Evolutionary conservation across 2,888 invertebrate genomes (phyloP).

Genomic region (Lordiphosa andalusiaca): DNA sequence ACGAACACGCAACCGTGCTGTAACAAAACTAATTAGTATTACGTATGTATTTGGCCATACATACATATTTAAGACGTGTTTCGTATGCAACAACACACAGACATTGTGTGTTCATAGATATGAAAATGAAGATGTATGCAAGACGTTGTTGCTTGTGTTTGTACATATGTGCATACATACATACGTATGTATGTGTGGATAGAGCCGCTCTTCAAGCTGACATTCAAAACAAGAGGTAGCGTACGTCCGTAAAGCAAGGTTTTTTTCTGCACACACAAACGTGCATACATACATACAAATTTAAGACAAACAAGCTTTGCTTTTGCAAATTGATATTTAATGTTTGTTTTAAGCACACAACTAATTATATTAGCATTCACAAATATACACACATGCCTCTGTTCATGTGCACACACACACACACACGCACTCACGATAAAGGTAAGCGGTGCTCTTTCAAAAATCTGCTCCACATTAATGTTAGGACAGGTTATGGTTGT

Average conservation of each 20-base stretch:
- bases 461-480: conserved; percentile 25
- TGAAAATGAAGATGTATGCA: conserved; percentile 16
- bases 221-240: conserved; percentile 49
- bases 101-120: too few species aligned
- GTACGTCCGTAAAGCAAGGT: conserved; percentile 40
- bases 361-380: conserved; percentile 11
- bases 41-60: conserved; percentile 42
- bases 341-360: conserved; percentile 31
- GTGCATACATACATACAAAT: conserved; percentile 8
- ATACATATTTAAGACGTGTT: conserved; percentile 46
- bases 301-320: conserved; percentile 41
- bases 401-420: not conserved
- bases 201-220: conserved; percentile 45
- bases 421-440: conserved; percentile 3
- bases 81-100: conserved; percentile 34
- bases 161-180: not conserved
- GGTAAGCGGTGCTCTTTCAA: conserved; percentile 8
- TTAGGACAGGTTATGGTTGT: conserved; percentile 42
- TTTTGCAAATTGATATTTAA: conserved; percentile 26
- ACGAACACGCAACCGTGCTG: conserved; percentile 64
- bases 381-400: not conserved
- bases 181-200: conserved; percentile 8
- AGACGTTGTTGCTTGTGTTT: not conserved
- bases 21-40: conserved; percentile 71
- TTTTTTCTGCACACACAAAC: conserved; percentile 26